Base-by-base conservation (phyloP, 2,113 vertebrate genomes). In the Misgurnus anguillicaudatus region DNA sequence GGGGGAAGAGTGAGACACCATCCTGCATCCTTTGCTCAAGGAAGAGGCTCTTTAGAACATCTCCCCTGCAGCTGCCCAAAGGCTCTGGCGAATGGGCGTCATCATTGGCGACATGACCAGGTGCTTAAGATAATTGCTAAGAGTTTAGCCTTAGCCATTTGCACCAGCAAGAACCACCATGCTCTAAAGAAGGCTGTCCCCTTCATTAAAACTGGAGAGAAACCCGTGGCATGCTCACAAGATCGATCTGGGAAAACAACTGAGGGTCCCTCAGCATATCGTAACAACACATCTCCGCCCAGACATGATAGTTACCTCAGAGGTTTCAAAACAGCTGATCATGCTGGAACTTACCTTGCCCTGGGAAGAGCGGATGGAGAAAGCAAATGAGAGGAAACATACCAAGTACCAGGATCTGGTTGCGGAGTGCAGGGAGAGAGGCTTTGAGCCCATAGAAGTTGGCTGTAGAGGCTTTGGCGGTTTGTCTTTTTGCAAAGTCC, bases 261-360 rank as follows among this genome's bases (percentile, higher is more conserved):
- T 13, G 42, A 69, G 21, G 45, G 19, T 69, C 21, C 58, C 73
- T 16, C 58, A 63, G 58, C 58, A 47, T 5, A 75, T 63, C 31
- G 21, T 10, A n/a, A 13, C 6, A 63, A 75, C 21, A 74, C 36
- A 4, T 4, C 57, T 60, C 55, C 55, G 1, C 4, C 36, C 71
- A 74, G 57, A 58, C 57, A 74, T 61, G 36, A 61, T 61, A n/a
- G 17, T 45, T 16, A 74, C 10, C 38, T 24, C 36, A 0, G 38
- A 67, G 17, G 6, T 16, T 5, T 13, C 75, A 10, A 68, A 77
- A 13, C 75, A 60, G 0, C 13, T 77, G 36, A 41, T 60, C 24
- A 4, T 60, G n/a, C 9, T 73, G 5, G 48, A 41, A 21, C 17
- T 69, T 5, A 41, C 45, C 19, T 3, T 69, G 45, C 42, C 42